Base-by-base conservation (phyloP, 2,113 vertebrate species). In the Athene noctua region DNA sequence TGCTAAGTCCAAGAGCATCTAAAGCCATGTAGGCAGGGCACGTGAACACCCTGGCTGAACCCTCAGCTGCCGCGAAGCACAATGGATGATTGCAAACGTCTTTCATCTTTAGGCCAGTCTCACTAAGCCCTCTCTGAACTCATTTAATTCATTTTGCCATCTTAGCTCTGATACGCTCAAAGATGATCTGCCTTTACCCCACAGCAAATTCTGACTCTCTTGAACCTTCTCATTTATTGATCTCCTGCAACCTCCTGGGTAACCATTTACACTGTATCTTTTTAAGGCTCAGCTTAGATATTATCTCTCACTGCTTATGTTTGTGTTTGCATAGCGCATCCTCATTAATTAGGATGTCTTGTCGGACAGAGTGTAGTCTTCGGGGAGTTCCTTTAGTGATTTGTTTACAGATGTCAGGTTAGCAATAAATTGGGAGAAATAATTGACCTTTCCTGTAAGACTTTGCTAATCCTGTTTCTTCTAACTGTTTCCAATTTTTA, bases 331-430 rank as follows among this genome's bases (percentile, higher is more conserved):
- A 16, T 47, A 80, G 66, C 2, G 4, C 54, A 72, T 90, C 91
- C 67, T 95, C 91, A 52, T 96, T 96, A 96, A 97, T 95, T 90
- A 95, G 92, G 80, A 94, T 82, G 91, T 93, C 94, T 88, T 96
- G 94, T 91, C 2, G 74, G 94, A 95, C 95, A 66, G 42, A 14
- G 42, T 30, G 62, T 9, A 44, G 93, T 91, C 92, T 94, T 96
- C 0, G 0, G 94, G 87, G 97, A 97, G 81, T 26, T 94, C 74
- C 92, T 74, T 81, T 57, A 85, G 84, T 87, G 95, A 95, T 97
- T 97, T 97, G 95, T 97, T 96, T 97, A 97, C 86, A 97, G 91
- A 96, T 95, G 94, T 96, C 92, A 91, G 88, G 89, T 91, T 97
- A 89, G 84, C 91, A 92, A 95, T 94, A 95, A 95, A 97, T 87